Conservation (phyloP, 2,113 vertebrate genomes). For the Solea solea region DNA sequence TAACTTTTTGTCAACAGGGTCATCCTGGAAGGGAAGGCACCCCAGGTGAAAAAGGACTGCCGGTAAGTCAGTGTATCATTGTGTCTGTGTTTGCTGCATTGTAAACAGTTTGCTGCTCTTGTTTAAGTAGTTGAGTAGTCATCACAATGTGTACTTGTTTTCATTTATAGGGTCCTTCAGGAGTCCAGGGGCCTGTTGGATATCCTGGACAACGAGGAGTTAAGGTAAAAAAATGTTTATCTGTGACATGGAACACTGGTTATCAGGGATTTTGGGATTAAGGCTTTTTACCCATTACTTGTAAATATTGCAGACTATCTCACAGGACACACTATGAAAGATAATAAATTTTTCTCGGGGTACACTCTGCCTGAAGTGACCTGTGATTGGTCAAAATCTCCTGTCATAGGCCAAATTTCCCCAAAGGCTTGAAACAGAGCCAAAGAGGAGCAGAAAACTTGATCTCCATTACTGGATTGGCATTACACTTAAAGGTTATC, state of each 20-base stretch:
- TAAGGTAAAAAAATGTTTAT: slow-evolving; percentile 81
- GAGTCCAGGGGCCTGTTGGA: slow-evolving; percentile 92
- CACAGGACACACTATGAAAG: neutral
- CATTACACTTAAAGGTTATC: too few species aligned
- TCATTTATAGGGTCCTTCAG: slow-evolving; percentile 85
- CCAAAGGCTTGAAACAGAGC: too few species aligned
- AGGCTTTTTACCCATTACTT: neutral
- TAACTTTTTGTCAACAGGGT: slow-evolving; percentile 77
- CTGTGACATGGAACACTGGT: neutral
- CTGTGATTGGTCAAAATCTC: too few species aligned
- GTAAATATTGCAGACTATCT: neutral
- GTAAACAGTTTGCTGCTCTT: neutral
- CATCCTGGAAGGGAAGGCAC: slow-evolving; percentile 91
- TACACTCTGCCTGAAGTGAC: too few species aligned
- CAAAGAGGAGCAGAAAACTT: too few species aligned
- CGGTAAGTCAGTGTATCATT: slow-evolving; percentile 74
- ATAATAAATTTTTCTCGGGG: too few species aligned
- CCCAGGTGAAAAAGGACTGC: slow-evolving; percentile 88
- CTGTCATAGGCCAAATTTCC: too few species aligned
- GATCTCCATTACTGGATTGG: too few species aligned
- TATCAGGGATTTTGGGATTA: neutral
- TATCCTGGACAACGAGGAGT: slow-evolving; percentile 94
- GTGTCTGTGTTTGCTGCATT: neutral
- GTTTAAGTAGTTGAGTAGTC: neutral
- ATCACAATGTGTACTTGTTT: neutral